These are phyloP conservation scores for Vannuccia rotundouncinata DNA, from an alignment of 2,888 invertebrate genomes.

Conservation along the genomic window DNA sequence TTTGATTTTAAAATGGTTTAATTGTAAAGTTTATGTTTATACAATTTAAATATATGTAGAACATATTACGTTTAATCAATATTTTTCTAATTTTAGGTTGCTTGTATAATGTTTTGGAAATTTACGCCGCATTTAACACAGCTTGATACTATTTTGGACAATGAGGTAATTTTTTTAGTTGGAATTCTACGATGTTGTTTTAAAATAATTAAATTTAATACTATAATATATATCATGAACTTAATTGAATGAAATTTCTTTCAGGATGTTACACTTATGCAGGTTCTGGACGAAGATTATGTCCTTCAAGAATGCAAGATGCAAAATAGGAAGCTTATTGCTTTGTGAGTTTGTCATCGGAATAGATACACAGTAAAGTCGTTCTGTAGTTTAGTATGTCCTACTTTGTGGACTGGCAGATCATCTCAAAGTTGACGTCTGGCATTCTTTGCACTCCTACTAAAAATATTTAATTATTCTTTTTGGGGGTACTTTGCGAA, in stretches of 20 bases:
- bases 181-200: neutral
- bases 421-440: too few relatives aligned
- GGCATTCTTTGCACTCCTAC: too few relatives aligned
- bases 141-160: neutral
- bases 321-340: constrained; percentile 78
- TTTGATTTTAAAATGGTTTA: neutral
- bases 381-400: too few relatives aligned
- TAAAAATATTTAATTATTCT: too few relatives aligned
- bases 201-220: neutral
- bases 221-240: neutral
- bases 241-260: neutral
- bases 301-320: constrained; percentile 89
- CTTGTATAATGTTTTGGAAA: constrained; percentile 13
- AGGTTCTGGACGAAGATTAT: constrained; percentile 86
- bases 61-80: too few relatives aligned
- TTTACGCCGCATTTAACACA: neutral
- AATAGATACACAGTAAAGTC: too few relatives aligned
- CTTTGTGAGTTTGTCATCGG: constrained; percentile 64
- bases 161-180: neutral
- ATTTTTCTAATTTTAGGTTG: neutral
- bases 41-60: neutral
- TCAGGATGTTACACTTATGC: constrained; percentile 72
- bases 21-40: neutral
- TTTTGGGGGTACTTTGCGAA: too few relatives aligned
- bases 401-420: too few relatives aligned